Base-by-base conservation (phyloP, 2,797 vertebrate genomes). In the Macrochelys suwanniensis region DNA sequence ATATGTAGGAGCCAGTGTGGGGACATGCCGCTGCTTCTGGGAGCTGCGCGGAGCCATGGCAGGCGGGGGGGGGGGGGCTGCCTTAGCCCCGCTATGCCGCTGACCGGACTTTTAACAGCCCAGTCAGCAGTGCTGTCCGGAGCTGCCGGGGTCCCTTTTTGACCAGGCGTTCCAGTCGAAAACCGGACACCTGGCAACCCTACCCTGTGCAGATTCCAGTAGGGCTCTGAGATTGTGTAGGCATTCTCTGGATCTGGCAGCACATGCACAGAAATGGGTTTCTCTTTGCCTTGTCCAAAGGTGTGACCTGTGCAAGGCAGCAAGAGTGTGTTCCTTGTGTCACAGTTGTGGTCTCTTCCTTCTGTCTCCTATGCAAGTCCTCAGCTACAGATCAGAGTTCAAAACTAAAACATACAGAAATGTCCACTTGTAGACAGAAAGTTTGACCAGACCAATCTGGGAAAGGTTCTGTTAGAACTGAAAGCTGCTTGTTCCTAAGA, bases 331-430 rank as follows among this genome's bases (percentile, higher is more conserved):
- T 1, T 86, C 7, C 79, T 26, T 59, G 74, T 0, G 0, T 4
- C 4, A 21, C 53, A 2, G 25, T 15, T 80, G 11, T 49, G 26
- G 57, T 79, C 51, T 84, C 61, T 9, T 77, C 65, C 45, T 68
- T 33, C 25, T 78, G 1, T 53, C 19, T 0, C 57, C 2, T 71
- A 86, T 50, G 16, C 3, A 0, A 56, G 19, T 33, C 65, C 45
- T 81, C 51, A 77, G 54, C 88, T 56, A 47, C 82, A 89, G 78
- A 88, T 87, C 49, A 0, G 0, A 77, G 54, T 45, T 78, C 79
- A 80, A n/a, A 87, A n/a, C 17, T 33, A 3, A 89, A 25, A 5
- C 0, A 0, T 54, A 21, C 10, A 0, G 37, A 42, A 42, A 42
- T 42, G 37, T 42, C 37, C 4, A 42, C 37, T 42, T 42, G 37